These are phyloP conservation scores for Cataglyphis albicans DNA, from an alignment of 2,888 invertebrate species.

Conservation along the genomic window DNA sequence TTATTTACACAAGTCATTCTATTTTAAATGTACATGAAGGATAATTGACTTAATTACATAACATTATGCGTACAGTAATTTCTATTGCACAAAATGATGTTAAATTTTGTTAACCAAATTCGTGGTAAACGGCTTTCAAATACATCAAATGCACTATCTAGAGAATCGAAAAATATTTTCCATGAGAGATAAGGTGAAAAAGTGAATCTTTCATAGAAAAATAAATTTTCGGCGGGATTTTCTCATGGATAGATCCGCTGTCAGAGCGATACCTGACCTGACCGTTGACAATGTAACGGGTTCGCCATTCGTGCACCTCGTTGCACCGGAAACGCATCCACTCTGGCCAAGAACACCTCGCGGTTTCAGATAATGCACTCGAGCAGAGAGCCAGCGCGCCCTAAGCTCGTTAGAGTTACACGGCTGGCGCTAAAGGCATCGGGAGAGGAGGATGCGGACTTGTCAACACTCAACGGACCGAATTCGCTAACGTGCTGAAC, in stretches of 20 bases:
- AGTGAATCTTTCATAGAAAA: background rate
- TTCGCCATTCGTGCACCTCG: conserved; percentile 32
- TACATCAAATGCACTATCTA: background rate
- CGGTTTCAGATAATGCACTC: conserved; percentile 77
- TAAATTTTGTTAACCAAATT: conserved; percentile 14
- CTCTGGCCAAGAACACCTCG: conserved; percentile 73
- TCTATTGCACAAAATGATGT: background rate
- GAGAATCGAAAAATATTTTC: background rate
- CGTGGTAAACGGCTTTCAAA: background rate
- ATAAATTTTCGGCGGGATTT: conserved; percentile 7
- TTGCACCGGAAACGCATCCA: conserved; percentile 67
- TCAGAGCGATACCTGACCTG: conserved; percentile 33
- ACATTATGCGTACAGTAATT: background rate
- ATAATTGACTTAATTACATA: background rate
- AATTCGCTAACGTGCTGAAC: conserved; percentile 84
- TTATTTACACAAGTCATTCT: background rate
- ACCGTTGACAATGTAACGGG: conserved; percentile 45
- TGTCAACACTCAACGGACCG: conserved; percentile 84
- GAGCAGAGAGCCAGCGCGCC: conserved; percentile 73
- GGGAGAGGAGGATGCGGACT: conserved; percentile 81
- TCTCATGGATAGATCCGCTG: conserved; percentile 24
- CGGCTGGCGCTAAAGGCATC: conserved; percentile 81
- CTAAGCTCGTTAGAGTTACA: conserved; percentile 85
- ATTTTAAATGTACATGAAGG: background rate
- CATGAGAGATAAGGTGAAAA: background rate